Evolutionary conservation across 2,797 vertebrate genomes (phyloP).

Genomic region (Serranus cabrilla): DNA sequence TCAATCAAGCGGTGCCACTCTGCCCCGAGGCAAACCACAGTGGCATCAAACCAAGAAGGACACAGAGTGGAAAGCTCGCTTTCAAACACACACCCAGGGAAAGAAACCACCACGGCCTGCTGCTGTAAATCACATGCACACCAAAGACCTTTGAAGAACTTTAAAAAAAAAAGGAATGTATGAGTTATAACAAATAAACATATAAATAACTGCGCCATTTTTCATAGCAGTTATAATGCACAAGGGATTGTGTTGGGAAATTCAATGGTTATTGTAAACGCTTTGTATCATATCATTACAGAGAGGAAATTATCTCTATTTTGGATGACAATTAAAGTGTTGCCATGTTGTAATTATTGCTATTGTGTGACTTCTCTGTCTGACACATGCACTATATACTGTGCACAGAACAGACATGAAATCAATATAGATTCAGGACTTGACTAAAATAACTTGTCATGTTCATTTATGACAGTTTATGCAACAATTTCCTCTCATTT

Average conservation of each 20-base stretch:
- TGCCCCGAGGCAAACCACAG: slow-evolving; percentile 81
- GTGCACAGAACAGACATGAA: slow-evolving; percentile 35
- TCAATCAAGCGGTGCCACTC: slow-evolving; percentile 86
- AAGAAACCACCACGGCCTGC: slow-evolving; percentile 47
- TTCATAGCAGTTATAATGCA: slow-evolving; percentile 63
- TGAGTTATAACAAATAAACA: slow-evolving; percentile 79
- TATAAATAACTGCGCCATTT: slow-evolving; percentile 73
- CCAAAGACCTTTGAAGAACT: slow-evolving; percentile 74
- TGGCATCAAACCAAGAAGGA: slow-evolving; percentile 78
- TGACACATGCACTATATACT: slow-evolving; percentile 38
- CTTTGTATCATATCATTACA: slow-evolving; percentile 69
- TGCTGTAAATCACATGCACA: slow-evolving; percentile 78
- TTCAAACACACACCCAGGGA: slow-evolving; percentile 74
- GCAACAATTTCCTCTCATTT: slow-evolving; percentile 29
- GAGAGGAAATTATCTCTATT: slow-evolving; percentile 71
- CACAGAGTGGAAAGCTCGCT: slow-evolving; percentile 70
- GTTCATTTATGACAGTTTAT: slow-evolving; percentile 46
- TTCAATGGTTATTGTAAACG: slow-evolving; percentile 60
- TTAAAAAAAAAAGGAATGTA: slow-evolving; percentile 58
- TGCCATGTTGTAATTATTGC: slow-evolving; percentile 72
- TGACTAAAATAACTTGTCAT: slow-evolving; percentile 50
- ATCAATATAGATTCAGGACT: slow-evolving; percentile 50
- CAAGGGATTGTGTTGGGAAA: slow-evolving; percentile 67
- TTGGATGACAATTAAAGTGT: slow-evolving; percentile 71
- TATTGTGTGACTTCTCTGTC: slow-evolving; percentile 66